Evolutionary conservation across 2,888 invertebrate genomes (phyloP), one percentile per base, ranked within the genome.

Genomic region (Euzophera pinguis): DNA sequence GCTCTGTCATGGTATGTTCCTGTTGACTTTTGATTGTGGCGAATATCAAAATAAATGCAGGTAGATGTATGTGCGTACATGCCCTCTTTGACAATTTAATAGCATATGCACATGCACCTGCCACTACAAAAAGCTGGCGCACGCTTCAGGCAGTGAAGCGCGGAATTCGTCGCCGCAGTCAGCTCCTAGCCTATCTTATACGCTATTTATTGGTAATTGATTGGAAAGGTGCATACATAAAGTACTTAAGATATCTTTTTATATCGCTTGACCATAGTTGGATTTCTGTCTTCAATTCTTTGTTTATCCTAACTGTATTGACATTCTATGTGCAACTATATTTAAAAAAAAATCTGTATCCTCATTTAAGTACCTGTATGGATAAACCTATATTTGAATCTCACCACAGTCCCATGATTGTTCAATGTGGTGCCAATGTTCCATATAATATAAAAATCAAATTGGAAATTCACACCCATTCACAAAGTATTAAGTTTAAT

Each of bases 71-170:
- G 74, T 75, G 70, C 72, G 73, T 80, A 80, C 73, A 73, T 80
- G 79, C 78, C 74, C 73, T 78, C 86, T 88, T 89, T 89, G 90
- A 89, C 87, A 90, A 88, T 89, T 88, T 89, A 89, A 90, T 87
- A 87, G 87, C 90, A 88, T 86, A 88, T 88, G 87, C 77, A 72
- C 73, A 63, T 70, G 78, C 89, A 90, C 89, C 89, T 90, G 89
- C 86, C 80, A 57, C 62, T 84, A 86, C 88, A 90, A 90, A 90
- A 90, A 90, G 82, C 82, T 82, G 79, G 78, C 78, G 76, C 87
- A 85, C 83, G 89, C 88, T 87, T 83, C 83, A 79, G 84, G 84
- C 86, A 75, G 73, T 67, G 83, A 77, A 81, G 87, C 81, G 83
- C 75, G 84, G 88, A 85, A 88, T 88, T 87, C 86, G 85, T 85